phyloP scores from a whole-genome alignment of 1,140 invertebrate genomes.

The Drosophila sucinea region DNA sequence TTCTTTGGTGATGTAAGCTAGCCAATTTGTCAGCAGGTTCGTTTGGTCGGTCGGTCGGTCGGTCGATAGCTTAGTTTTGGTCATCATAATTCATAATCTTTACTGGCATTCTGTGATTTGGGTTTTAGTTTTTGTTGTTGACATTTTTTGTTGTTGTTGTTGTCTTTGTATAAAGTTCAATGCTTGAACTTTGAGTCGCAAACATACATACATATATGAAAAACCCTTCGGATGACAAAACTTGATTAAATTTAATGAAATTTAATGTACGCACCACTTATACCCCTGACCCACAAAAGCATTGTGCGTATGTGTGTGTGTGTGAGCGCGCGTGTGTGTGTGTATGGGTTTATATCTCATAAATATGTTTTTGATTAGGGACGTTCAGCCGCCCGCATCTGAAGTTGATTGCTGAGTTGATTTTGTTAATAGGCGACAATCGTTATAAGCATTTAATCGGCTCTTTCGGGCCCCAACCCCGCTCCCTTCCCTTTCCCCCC shows the following conservation, averaged over 20 bases:
- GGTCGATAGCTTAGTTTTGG: constrained; percentile 45
- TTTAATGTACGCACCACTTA: constrained; percentile 58
- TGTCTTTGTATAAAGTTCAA: neutral
- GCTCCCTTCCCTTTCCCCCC: constrained; percentile 1
- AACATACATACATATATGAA: neutral
- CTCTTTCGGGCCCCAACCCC: constrained; percentile 1
- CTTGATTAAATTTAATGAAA: constrained; percentile 75
- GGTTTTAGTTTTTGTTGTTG: constrained; percentile 4
- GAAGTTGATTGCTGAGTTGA: constrained; percentile 61
- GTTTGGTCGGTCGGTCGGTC: constrained; percentile 52
- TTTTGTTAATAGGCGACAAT: constrained; percentile 76
- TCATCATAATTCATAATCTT: neutral
- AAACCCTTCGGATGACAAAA: constrained; percentile 60
- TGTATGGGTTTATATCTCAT: constrained; percentile 48
- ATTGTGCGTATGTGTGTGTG: constrained; percentile 15
- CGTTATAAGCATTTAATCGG: constrained; percentile 68
- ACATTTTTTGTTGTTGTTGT: constrained; percentile 1
- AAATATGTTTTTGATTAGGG: constrained; percentile 77
- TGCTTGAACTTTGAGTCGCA: neutral
- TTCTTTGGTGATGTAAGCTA: constrained; percentile 66
- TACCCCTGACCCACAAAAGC: constrained; percentile 72
- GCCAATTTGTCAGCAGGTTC: constrained; percentile 75
- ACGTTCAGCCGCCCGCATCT: constrained; percentile 68
- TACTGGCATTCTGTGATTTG: constrained; percentile 6
- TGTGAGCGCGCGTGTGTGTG: constrained; percentile 13